Base-by-base conservation (phyloP, 2,888 invertebrate genomes). In the Sesia bembeciformis region DNA sequence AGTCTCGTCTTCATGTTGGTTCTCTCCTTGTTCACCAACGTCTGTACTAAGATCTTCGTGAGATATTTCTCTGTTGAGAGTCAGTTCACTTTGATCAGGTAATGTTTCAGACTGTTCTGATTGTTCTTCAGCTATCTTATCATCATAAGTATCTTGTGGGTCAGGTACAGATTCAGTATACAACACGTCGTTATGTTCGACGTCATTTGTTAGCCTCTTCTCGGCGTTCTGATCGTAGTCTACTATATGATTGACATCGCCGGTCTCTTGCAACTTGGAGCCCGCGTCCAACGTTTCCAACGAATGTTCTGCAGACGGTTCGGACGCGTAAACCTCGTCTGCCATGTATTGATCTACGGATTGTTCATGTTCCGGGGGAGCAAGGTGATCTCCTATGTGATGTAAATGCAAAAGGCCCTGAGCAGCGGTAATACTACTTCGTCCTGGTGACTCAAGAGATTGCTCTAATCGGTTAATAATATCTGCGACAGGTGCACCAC, bases 381-480 rank as follows among this genome's bases (percentile, higher is more conserved):
- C 68, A 8, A 82, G 65, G 54, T 81, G 82, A 57, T 81, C 81
- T 23, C 84, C 84, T 63, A 84, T 78, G 58, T 81, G 80, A 57
- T 83, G 86, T n/a, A 87, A 62, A 58, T 86, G 85, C 23, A 88
- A 66, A 40, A 88, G 70, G 1, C 88, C 87, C 55, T 88, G 86
- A 4, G 88, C 84, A 3, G 87, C 87, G 4, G 83, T 81, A 58
- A 86, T 82, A 62, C 85, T 84, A 63, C 81, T 85, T 7, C 80
- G 77, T 39, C 82, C 80, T n/a, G 87, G 85, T 40, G 82, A 86
- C 64, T 79, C 89, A 41, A 94, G 82, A 40, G 93, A 91, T 63
- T 92, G 92, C 64, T 92, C 91, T 43, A 94, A 81, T 49, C 93
- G 82, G 55, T 91, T 91, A 56, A 93, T 90, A 58, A 93, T 93